phyloP scores from a whole-genome alignment of 2,888 invertebrate genomes.

The Coleophora flavipennella region DNA sequence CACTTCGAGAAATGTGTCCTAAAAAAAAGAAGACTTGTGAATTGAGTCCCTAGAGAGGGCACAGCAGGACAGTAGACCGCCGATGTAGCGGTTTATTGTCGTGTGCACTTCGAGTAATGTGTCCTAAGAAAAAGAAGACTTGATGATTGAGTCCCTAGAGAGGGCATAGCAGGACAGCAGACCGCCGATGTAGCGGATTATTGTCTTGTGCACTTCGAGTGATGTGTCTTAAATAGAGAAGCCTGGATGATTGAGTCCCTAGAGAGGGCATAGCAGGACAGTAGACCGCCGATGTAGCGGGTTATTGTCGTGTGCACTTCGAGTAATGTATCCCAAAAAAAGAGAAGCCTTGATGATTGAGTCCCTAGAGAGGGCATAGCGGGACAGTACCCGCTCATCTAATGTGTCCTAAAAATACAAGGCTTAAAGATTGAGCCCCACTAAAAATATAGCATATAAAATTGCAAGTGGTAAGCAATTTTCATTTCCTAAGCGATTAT shows the following conservation, averaged over 20 bases:
- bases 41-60: slow-evolving; percentile 96
- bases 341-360: slow-evolving; percentile 84
- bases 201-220: slow-evolving; percentile 97
- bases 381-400: slow-evolving; percentile 94
- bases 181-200: slow-evolving; percentile 97
- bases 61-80: slow-evolving; percentile 93
- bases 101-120: slow-evolving; percentile 98
- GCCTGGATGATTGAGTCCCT: slow-evolving; percentile 93
- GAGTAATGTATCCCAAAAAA: slow-evolving; percentile 87
- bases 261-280: slow-evolving; percentile 95
- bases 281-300: slow-evolving; percentile 95
- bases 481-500: no score
- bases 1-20: slow-evolving; percentile 94
- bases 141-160: slow-evolving; percentile 95
- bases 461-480: no score
- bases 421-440: no score
- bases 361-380: slow-evolving; percentile 97
- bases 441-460: no score
- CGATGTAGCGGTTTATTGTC: slow-evolving; percentile 97
- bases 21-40: slow-evolving; percentile 80
- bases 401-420: slow-evolving; percentile 85
- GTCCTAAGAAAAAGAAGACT: slow-evolving; percentile 79
- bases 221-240: slow-evolving; percentile 85
- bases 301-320: slow-evolving; percentile 99
- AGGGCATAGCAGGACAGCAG: slow-evolving; percentile 93